Percentiles rank a stretch among this genome's conserved stretches.
These are phyloP conservation scores for Eulithis prunata DNA, from an alignment of 2,888 invertebrate genomes.

Conservation along the genomic window DNA sequence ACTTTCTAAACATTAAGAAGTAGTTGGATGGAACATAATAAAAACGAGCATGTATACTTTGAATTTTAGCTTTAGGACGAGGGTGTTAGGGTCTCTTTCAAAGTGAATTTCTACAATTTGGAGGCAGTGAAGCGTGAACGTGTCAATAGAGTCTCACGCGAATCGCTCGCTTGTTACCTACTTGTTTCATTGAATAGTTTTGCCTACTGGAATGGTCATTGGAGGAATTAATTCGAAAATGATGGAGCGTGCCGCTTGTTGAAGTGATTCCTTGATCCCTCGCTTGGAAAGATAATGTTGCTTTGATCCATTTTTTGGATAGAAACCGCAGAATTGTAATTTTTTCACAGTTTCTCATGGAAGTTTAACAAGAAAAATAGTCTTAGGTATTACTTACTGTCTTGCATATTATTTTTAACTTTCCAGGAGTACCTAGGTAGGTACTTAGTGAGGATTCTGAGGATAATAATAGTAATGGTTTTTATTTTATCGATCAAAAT, in stretches of 20 bases:
- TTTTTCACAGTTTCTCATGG: not conserved
- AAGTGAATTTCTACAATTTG: not conserved
- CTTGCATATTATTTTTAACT: too few species aligned
- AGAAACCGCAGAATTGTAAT: conserved; percentile 4
- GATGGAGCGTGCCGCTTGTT: conserved; percentile 22
- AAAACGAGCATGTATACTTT: not conserved
- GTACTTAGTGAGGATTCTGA: too few species aligned
- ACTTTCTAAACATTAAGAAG: too few species aligned
- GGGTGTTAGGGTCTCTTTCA: not conserved
- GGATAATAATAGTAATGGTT: not conserved
- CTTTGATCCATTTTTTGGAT: conserved; percentile 14
- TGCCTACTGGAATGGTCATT: conserved; percentile 28
- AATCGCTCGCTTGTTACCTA: conserved; percentile 22
- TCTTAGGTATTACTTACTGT: too few species aligned
- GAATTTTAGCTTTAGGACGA: not conserved
- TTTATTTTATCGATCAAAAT: not conserved
- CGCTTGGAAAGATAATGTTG: conserved; percentile 24
- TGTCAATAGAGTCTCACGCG: conserved; percentile 30
- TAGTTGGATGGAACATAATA: not conserved
- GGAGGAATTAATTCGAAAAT: conserved; percentile 31
- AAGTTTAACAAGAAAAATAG: not conserved
- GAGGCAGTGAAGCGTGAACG: conserved; percentile 12
- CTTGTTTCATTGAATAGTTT: conserved; percentile 33
- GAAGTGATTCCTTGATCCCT: conserved; percentile 20
- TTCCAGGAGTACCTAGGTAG: too few species aligned